These are phyloP conservation scores for Cathartes aura DNA, from an alignment of 2,113 vertebrate genomes.

Conservation along the genomic window DNA sequence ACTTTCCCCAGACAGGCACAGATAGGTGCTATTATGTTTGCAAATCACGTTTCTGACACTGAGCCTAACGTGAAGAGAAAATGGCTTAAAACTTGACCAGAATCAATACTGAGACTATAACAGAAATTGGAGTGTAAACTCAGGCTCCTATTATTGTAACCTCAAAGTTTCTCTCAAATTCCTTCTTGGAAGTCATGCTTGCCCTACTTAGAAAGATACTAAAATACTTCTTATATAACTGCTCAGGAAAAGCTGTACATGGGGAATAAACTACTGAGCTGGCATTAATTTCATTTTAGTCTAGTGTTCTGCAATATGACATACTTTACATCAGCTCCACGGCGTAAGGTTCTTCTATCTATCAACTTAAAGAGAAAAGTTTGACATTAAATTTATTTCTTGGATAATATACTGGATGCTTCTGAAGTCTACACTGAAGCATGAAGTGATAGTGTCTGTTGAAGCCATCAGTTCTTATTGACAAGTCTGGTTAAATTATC, in stretches of 20 bases:
- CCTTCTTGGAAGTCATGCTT: constrained; percentile 27
- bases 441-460: constrained; percentile 66
- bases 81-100: background rate
- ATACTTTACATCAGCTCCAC: constrained; percentile 27
- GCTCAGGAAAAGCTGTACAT: background rate
- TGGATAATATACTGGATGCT: constrained; percentile 55
- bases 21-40: background rate
- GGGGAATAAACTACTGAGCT: constrained; percentile 51
- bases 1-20: background rate
- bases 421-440: constrained; percentile 32
- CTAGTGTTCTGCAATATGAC: background rate
- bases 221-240: constrained; percentile 22
- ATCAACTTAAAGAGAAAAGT: constrained; percentile 40
- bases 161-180: constrained; percentile 26
- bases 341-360: background rate
- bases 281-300: constrained; percentile 46
- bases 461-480: constrained; percentile 75
- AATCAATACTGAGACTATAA: background rate
- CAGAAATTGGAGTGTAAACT: background rate
- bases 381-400: constrained; percentile 55
- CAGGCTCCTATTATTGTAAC: background rate
- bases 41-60: background rate
- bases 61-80: background rate
- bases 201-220: constrained; percentile 27
- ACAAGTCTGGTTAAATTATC: constrained; percentile 81